A percentile compares a stretch with the other conserved stretches of the same genome.
Conservation (phyloP, 2,797 vertebrate species). For the Pseudochromis fuscus region DNA sequence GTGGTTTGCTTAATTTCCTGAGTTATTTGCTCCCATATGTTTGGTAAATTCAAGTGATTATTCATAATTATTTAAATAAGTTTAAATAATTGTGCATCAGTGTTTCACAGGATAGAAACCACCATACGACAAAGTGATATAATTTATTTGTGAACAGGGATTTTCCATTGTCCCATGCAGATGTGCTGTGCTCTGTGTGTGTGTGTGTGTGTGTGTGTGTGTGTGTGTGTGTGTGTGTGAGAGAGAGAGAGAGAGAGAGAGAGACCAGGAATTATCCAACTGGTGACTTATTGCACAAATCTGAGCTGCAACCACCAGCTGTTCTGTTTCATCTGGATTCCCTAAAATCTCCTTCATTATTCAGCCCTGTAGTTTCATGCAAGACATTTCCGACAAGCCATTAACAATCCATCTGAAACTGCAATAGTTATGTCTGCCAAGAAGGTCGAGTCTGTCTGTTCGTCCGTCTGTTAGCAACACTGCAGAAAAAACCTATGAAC, state of each 20-base stretch:
- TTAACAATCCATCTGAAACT: neutral
- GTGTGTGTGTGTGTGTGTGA: neutral
- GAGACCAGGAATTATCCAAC: constrained; percentile 23
- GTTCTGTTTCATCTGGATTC: constrained; percentile 47
- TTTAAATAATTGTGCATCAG: no score
- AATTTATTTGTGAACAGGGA: neutral
- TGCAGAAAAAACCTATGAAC: no score
- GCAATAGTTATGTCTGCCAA: no score
- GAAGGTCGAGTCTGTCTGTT: no score
- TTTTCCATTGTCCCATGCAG: neutral
- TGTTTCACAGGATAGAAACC: no score
- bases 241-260: neutral
- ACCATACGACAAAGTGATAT: neutral
- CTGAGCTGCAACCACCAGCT: constrained; percentile 45
- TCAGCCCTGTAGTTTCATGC: neutral
- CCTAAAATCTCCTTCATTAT: constrained; percentile 20
- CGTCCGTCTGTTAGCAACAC: no score
- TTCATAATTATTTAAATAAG: no score
- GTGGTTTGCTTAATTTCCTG: no score
- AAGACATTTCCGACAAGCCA: neutral
- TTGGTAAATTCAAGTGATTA: no score
- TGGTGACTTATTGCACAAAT: constrained; percentile 2
- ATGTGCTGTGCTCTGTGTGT: neutral
- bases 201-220: neutral
- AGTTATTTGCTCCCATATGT: no score